phyloP scores from a whole-genome alignment of 2,797 vertebrate species.

The Danio albolineatus region DNA sequence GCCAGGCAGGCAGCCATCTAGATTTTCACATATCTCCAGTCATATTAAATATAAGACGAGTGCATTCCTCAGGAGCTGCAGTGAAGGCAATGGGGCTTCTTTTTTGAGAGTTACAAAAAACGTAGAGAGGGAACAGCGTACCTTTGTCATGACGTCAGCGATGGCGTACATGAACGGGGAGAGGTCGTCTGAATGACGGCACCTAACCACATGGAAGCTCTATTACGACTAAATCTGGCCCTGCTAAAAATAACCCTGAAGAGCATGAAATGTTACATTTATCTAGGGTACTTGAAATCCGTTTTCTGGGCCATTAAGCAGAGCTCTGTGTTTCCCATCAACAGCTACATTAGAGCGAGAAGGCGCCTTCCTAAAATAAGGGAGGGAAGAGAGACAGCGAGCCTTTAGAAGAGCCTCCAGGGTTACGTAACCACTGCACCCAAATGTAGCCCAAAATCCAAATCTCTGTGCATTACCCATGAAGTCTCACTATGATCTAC shows the following conservation, averaged over 20 bases:
- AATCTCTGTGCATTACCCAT: conserved; percentile 32
- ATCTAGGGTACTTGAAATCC: conserved; percentile 56
- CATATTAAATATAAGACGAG: conserved; percentile 10
- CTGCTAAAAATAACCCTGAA: conserved; percentile 62
- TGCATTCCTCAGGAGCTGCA: conserved; percentile 1
- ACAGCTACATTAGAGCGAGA: conserved; percentile 49
- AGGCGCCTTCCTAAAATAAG: conserved; percentile 33
- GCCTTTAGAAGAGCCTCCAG: conserved; percentile 37
- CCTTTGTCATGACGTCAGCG: conserved; percentile 65
- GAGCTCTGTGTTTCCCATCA: conserved; percentile 64
- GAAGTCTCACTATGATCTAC: conserved; percentile 43
- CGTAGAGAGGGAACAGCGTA: not conserved
- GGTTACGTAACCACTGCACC: conserved; percentile 51
- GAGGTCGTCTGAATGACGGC: conserved; percentile 75
- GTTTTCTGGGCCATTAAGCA: conserved; percentile 62
- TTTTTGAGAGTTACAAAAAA: not conserved
- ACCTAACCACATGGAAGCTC: conserved; percentile 37
- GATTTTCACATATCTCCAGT: conserved; percentile 9
- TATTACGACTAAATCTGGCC: conserved; percentile 52
- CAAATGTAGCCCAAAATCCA: conserved; percentile 43
- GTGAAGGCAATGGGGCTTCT: not conserved
- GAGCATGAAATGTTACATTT: conserved; percentile 59
- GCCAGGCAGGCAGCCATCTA: conserved; percentile 1
- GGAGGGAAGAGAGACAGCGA: conserved; percentile 41
- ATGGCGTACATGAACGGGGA: conserved; percentile 59